Percentiles rank a stretch among this genome's conserved stretches.
Evolutionary conservation across 2,797 vertebrate genomes (phyloP).

Genomic region (Oryzias dopingdopingensis): DNA sequence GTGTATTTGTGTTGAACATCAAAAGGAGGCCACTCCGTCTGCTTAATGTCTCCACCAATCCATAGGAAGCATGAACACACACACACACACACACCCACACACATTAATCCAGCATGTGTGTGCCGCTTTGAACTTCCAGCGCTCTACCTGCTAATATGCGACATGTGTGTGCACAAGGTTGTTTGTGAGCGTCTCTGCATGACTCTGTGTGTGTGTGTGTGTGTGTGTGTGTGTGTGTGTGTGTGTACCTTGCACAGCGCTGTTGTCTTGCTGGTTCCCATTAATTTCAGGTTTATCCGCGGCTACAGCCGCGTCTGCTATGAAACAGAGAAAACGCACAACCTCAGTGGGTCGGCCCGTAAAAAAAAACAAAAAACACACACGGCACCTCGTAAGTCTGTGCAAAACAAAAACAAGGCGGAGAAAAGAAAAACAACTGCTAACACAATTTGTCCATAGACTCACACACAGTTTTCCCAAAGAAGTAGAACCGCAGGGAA

Average conservation of each 20-base stretch:
- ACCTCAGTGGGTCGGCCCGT: slow-evolving; percentile 50
- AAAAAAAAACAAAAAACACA: slow-evolving; percentile 21
- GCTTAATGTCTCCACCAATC: slow-evolving; percentile 64
- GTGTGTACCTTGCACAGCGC: slow-evolving; percentile 85
- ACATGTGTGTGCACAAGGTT: slow-evolving; percentile 13
- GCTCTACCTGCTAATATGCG: slow-evolving; percentile 26
- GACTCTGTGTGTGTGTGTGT: slow-evolving; percentile 21
- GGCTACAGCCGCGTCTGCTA: slow-evolving; percentile 83
- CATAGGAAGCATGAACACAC: slow-evolving; percentile 44
- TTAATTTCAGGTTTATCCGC: slow-evolving; percentile 88
- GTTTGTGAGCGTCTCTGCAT: slow-evolving; percentile 15
- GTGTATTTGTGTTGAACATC: slow-evolving; percentile 53
- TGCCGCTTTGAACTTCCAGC: slow-evolving; percentile 32
- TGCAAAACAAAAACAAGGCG: slow-evolving; percentile 6
- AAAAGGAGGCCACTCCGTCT: slow-evolving; percentile 64
- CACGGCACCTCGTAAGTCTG: slow-evolving; percentile 17
- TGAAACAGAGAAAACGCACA: slow-evolving; percentile 53
- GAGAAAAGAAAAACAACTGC: not conserved
- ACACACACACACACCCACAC: slow-evolving; percentile 36
- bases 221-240: slow-evolving; percentile 10
- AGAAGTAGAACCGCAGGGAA: too few species aligned
- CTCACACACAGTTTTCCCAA: too few species aligned
- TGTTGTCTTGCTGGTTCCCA: slow-evolving; percentile 85
- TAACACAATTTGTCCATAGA: too few species aligned
- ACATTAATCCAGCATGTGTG: slow-evolving; percentile 30